Conservation (phyloP, 1,140 invertebrate genomes). For the Dendrolimus punctatus region DNA sequence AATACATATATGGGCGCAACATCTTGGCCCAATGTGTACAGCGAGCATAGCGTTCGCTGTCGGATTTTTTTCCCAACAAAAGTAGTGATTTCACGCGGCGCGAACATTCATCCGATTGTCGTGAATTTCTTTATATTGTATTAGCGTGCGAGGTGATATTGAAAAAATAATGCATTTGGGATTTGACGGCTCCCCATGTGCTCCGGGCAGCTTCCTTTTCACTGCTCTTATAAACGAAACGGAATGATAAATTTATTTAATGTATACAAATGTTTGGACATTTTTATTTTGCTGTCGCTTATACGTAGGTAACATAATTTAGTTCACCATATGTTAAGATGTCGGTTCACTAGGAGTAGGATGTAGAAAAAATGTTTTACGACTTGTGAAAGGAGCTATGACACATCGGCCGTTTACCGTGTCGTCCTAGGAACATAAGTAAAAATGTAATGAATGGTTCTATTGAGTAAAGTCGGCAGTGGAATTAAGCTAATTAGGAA, state of each 20-base stretch:
- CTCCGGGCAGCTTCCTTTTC: constrained; percentile 64
- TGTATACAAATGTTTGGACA: constrained; percentile 72
- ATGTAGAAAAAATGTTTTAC: constrained; percentile 65
- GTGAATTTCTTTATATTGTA: constrained; percentile 61
- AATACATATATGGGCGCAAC: no score
- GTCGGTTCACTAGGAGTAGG: constrained; percentile 52
- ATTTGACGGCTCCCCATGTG: constrained; percentile 62
- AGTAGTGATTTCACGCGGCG: constrained; percentile 66
- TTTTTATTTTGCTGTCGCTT: constrained; percentile 69
- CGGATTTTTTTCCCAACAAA: constrained; percentile 40
- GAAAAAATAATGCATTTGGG: constrained; percentile 68
- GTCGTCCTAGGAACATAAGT: constrained; percentile 26
- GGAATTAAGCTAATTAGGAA: constrained; percentile 36
- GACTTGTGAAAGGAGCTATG: constrained; percentile 54
- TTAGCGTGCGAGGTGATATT: constrained; percentile 54
- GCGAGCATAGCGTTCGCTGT: constrained; percentile 14
- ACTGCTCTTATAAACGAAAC: constrained; percentile 45
- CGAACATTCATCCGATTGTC: constrained; percentile 62
- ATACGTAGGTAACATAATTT: constrained; percentile 67
- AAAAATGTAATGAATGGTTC: constrained; percentile 47
- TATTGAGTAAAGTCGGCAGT: constrained; percentile 27
- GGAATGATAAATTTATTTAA: constrained; percentile 70
- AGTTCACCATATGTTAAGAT: constrained; percentile 65
- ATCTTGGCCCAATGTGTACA: no score
- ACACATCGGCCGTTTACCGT: constrained; percentile 43